A percentile compares a stretch with the other conserved stretches of the same genome.
Evolutionary conservation across 2,888 invertebrate species (phyloP).

Genomic region (Himalopsyche tibetana): DNA sequence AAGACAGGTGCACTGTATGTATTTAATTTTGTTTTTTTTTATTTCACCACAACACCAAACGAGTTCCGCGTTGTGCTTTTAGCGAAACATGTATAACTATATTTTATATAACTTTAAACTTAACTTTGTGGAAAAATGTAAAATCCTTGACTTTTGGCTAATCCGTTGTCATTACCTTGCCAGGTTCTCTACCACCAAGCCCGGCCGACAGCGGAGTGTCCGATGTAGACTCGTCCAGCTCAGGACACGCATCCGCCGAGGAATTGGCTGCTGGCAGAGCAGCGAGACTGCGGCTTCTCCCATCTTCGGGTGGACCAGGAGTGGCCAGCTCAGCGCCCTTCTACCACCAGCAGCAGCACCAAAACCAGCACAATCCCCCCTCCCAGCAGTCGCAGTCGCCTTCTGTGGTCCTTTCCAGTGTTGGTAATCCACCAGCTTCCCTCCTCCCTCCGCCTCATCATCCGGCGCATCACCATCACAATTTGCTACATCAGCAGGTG

Average conservation of each 20-base stretch:
- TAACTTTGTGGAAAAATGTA: too few species aligned
- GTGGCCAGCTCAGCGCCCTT: conserved; percentile 73
- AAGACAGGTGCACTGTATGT: too few species aligned
- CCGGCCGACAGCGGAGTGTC: conserved; percentile 98
- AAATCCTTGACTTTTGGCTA: background rate
- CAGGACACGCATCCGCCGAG: conserved; percentile 83
- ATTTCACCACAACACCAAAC: too few species aligned
- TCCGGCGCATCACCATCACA: conserved; percentile 44
- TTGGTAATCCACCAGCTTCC: conserved; percentile 43
- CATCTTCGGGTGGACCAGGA: conserved; percentile 69
- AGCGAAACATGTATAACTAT: too few species aligned
- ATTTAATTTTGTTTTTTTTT: too few species aligned
- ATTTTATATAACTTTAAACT: too few species aligned
- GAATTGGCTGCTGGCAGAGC: conserved; percentile 93
- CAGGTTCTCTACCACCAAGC: conserved; percentile 97
- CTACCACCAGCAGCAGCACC: conserved; percentile 70
- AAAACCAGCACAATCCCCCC: conserved; percentile 70
- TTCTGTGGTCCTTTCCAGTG: conserved; percentile 32
- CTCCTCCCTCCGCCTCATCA: conserved; percentile 22
- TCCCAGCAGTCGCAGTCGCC: conserved; percentile 52
- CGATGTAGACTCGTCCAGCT: conserved; percentile 96
- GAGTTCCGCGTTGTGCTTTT: too few species aligned
- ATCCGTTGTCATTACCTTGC: conserved; percentile 61
- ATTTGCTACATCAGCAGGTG: conserved; percentile 46
- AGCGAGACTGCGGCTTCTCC: conserved; percentile 80